phyloP scores from a whole-genome alignment of 2,113 vertebrate species.

The Cercocebus atys region DNA sequence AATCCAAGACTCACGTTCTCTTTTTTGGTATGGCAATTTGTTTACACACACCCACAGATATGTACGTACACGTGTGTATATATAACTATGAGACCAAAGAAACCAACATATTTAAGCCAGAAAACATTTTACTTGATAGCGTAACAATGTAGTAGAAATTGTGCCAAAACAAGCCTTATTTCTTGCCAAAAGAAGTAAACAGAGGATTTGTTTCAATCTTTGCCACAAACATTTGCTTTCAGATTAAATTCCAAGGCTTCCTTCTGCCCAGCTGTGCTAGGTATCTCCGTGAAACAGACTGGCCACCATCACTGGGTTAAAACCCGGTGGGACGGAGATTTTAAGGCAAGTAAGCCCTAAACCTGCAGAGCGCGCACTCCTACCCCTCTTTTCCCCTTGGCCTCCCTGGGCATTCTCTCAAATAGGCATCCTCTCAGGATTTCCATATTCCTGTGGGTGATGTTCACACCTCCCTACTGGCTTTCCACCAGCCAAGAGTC shows the following conservation, averaged over 20 bases:
- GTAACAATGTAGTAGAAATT: conserved; percentile 3
- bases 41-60: background rate
- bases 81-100: background rate
- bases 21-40: background rate
- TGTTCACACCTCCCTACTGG: background rate
- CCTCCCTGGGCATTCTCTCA: background rate
- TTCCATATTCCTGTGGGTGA: background rate
- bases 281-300: background rate
- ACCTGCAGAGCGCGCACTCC: background rate
- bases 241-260: conserved; percentile 21
- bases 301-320: background rate
- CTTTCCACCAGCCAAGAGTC: background rate
- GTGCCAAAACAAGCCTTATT: background rate
- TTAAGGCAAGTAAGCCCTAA: background rate
- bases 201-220: conserved; percentile 8
- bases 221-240: conserved; percentile 30
- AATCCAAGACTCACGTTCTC: background rate
- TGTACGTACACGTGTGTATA: too few species aligned
- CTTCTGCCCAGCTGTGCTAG: background rate
- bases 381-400: background rate
- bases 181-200: background rate
- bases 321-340: background rate
- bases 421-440: background rate
- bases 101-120: conserved; percentile 21
- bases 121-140: conserved; percentile 21